Conservation (phyloP, 2,888 invertebrate species). For the Nomada lathburiana region DNA sequence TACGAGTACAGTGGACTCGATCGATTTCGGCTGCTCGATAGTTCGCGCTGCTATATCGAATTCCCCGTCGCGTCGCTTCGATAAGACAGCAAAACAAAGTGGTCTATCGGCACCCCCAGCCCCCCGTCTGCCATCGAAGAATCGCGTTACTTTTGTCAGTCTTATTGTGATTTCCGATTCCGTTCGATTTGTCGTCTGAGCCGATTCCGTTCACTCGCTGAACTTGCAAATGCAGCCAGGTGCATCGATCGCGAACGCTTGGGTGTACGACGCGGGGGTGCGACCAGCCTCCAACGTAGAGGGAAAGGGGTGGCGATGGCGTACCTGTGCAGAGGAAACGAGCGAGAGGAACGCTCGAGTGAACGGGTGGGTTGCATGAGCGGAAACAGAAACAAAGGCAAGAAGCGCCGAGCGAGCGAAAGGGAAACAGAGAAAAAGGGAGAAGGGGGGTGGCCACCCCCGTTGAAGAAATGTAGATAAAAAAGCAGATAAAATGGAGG, state of each 20-base stretch:
- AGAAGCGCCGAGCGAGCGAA: constrained; percentile 23
- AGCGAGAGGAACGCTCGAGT: background rate
- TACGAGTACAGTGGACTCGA: constrained; percentile 11
- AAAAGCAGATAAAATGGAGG: constrained; percentile 18
- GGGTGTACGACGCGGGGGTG: constrained; percentile 16
- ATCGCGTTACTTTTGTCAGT: constrained; percentile 42
- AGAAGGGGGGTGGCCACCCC: background rate
- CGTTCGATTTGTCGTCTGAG: constrained; percentile 56
- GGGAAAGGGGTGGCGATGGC: background rate
- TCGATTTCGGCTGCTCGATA: constrained; percentile 15
- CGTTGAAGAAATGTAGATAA: background rate
- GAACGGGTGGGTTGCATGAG: background rate
- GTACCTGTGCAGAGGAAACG: constrained; percentile 20
- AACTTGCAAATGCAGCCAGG: constrained; percentile 63
- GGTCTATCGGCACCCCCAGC: constrained; percentile 25
- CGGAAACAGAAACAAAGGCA: constrained; percentile 38
- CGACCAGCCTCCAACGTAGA: background rate
- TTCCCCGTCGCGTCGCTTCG: constrained; percentile 32
- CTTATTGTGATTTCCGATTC: constrained; percentile 62
- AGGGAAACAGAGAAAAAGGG: constrained; percentile 20
- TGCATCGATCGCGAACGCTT: constrained; percentile 57
- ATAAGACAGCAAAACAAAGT: constrained; percentile 50
- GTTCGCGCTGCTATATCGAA: constrained; percentile 39
- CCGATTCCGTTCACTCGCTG: constrained; percentile 56
- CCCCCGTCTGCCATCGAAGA: background rate